Evolutionary conservation across 2,888 invertebrate genomes (phyloP).

Genomic region (Pherbina coryleti): DNA sequence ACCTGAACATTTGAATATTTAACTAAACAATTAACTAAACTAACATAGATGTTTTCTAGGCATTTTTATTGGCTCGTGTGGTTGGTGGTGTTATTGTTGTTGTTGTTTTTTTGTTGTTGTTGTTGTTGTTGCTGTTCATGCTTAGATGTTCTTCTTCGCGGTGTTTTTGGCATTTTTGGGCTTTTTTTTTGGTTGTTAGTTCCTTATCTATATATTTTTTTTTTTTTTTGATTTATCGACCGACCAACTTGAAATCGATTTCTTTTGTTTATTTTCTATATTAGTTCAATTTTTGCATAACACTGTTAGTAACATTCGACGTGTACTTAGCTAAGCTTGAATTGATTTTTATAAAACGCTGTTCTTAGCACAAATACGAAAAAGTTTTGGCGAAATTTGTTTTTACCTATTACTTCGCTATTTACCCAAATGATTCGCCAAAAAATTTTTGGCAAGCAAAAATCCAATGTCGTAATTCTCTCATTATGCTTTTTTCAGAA

Average conservation of each 20-base stretch:
- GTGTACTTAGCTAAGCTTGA: background rate
- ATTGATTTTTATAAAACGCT: background rate
- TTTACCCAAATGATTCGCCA: too few species aligned
- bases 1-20: constrained; percentile 39
- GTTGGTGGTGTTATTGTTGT: background rate
- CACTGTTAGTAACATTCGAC: background rate
- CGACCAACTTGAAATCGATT: background rate
- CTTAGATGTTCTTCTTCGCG: constrained; percentile 12
- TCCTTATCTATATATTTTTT: background rate
- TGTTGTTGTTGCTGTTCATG: background rate
- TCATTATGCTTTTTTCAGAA: background rate
- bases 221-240: background rate
- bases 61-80: background rate
- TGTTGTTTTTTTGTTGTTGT: background rate
- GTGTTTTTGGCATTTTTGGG: background rate
- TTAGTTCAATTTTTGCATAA: background rate
- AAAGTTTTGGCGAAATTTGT: too few species aligned
- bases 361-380: background rate
- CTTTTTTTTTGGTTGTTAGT: background rate
- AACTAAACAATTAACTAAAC: constrained; percentile 8
- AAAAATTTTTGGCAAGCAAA: background rate
- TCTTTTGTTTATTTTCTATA: background rate
- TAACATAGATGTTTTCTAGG: background rate
- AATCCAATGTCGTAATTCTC: background rate
- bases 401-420: too few species aligned